Conservation (phyloP, 2,888 invertebrate species). For the Cataglyphis rosenhaueri region DNA sequence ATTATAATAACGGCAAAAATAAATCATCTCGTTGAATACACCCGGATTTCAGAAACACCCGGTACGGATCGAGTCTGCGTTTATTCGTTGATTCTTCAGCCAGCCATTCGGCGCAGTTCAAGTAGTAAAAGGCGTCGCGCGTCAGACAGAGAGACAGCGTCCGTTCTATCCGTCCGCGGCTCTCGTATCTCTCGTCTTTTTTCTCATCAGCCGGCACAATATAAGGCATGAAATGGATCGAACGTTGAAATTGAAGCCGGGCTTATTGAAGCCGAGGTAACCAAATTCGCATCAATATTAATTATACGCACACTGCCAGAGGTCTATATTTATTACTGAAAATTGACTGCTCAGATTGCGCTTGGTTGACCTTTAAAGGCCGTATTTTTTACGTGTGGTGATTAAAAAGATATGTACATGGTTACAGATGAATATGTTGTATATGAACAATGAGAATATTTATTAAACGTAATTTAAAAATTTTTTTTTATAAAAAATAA, state of each 20-base stretch:
- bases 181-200: background rate
- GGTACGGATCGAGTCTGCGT: background rate
- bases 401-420: conserved; percentile 9
- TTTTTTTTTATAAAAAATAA: background rate
- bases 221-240: conserved; percentile 20
- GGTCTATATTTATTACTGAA: conserved; percentile 45
- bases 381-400: background rate
- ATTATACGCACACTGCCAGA: conserved; percentile 29
- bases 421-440: background rate
- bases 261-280: conserved; percentile 22
- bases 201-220: conserved; percentile 5
- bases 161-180: background rate
- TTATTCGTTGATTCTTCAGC: background rate
- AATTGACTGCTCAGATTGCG: conserved; percentile 42
- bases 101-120: background rate
- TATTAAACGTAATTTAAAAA: background rate
- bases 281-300: conserved; percentile 51
- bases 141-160: conserved; percentile 22
- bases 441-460: background rate
- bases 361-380: conserved; percentile 46
- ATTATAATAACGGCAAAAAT: background rate
- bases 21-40: background rate
- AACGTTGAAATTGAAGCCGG: conserved; percentile 8
- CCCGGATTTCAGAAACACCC: background rate
- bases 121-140: conserved; percentile 35